Base-by-base conservation (phyloP, 2,113 vertebrate species). In the Empidonax traillii region DNA sequence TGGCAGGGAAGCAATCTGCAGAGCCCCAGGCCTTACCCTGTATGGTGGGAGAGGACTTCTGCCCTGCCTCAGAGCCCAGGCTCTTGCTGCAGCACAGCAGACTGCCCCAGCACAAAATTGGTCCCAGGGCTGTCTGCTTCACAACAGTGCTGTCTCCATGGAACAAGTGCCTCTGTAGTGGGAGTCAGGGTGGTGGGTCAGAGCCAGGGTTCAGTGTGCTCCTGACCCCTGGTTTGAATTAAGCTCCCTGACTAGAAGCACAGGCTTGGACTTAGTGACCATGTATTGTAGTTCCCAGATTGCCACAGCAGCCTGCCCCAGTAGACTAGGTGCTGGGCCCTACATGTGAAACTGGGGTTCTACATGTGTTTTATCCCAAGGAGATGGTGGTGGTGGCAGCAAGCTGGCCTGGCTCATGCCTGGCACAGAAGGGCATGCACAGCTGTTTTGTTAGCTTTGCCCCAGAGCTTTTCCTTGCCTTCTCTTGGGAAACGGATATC, bases 391-490 rank as follows among this genome's bases (percentile, higher is more conserved):
- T 49, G 89, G 28, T 52, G 53, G 30, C 33, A 65, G 56, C 47
- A 63, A 35, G 31, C 22, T 56, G 56, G 24, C 12, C 7, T 84
- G 81, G 14, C 35, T 41, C 0, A 0, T 41, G n/a, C 16, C 44
- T 81, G 59, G 21, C 5, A 2, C 14, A 43, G 33, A 30, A 87
- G 33, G 35, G 5, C 9, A 7, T 1, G 3, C 1, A 0, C 9
- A 21, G 6, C 14, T 72, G 27, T 66, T 59, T 63, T 69, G 28
- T 19, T 28, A 69, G 46, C 18, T 6, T 35, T 77, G 33, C 14
- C 24, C 30, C 24, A 53, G 24, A 72, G 13, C 6, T 77, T 37
- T 66, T 46, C 44, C 20, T 24, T 89, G 39, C 55, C 43, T 28
- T 58, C 11, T 65, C 14, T 55, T 3, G 14, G 39, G 56, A 89